Percentiles rank a stretch among this genome's conserved stretches.
These are phyloP conservation scores for Allygus modestus DNA, from an alignment of 2,888 invertebrate genomes.

Conservation along the genomic window DNA sequence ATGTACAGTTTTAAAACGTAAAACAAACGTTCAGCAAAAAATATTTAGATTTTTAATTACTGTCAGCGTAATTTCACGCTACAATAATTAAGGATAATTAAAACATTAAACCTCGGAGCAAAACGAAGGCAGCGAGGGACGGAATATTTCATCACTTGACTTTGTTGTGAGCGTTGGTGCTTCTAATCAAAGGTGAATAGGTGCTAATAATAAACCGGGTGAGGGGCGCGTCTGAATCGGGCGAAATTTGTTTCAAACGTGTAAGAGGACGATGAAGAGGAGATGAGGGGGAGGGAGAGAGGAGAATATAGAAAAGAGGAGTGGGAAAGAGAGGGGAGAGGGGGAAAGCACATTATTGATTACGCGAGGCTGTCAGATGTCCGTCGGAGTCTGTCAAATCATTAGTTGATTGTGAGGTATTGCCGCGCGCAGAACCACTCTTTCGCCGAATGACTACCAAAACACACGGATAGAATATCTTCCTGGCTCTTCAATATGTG, in stretches of 20 bases:
- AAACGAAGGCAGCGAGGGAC: background rate
- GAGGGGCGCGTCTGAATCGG: constrained; percentile 39
- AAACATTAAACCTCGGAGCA: background rate
- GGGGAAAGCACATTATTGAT: constrained; percentile 8
- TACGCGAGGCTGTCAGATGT: constrained; percentile 32
- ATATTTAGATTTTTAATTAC: background rate
- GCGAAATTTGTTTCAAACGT: constrained; percentile 51
- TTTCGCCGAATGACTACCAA: constrained; percentile 7
- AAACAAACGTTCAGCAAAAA: too few species aligned
- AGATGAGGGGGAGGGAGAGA: background rate
- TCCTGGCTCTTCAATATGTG: background rate
- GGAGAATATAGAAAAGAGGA: too few species aligned
- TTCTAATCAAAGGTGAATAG: constrained; percentile 48
- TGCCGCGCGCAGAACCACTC: background rate
- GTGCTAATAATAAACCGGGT: constrained; percentile 51
- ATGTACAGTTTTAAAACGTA: too few species aligned
- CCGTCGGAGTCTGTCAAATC: constrained; percentile 34
- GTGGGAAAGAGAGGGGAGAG: background rate
- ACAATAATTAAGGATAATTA: constrained; percentile 1
- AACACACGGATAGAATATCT: background rate
- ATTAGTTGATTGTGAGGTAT: constrained; percentile 22
- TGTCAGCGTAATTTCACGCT: background rate
- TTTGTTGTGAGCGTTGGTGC: background rate
- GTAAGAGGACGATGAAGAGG: background rate
- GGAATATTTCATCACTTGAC: constrained; percentile 34